These are phyloP conservation scores for Dascyllus trimaculatus DNA, from an alignment of 2,113 vertebrate genomes.

Conservation along the genomic window DNA sequence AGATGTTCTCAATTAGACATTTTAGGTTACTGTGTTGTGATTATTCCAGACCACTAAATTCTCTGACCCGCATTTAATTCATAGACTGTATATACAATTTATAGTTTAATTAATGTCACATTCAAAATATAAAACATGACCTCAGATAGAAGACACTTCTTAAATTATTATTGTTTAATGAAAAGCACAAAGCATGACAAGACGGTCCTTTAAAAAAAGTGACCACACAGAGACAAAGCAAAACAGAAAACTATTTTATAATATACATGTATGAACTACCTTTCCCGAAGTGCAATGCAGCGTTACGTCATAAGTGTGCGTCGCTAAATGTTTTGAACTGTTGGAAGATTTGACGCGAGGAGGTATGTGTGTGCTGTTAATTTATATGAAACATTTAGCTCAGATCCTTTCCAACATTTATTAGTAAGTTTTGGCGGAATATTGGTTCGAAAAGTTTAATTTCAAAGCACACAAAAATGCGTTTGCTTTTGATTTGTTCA, in stretches of 20 bases:
- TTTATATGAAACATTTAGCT: background rate
- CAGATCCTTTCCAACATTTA: background rate
- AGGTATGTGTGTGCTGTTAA: background rate
- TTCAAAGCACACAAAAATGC: background rate
- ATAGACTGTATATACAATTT: no score
- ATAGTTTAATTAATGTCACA: background rate
- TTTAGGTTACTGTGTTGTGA: background rate
- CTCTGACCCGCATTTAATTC: no score
- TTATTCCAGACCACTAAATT: background rate
- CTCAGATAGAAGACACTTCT: no score
- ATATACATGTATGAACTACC: constrained; percentile 70
- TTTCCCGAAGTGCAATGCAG: constrained; percentile 46
- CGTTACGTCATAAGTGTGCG: constrained; percentile 64
- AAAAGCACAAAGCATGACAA: no score
- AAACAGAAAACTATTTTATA: rapidly evolving
- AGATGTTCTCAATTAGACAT: background rate
- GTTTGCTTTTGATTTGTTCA: no score
- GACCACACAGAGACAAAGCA: no score
- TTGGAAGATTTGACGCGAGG: constrained; percentile 33
- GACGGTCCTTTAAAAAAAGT: no score
- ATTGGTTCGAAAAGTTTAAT: background rate
- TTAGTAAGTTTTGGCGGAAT: background rate
- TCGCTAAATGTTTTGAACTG: constrained; percentile 32
- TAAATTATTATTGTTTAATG: no score
- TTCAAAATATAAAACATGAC: background rate